Conservation (phyloP, 2,113 vertebrate genomes). For the Grantiella picta region DNA sequence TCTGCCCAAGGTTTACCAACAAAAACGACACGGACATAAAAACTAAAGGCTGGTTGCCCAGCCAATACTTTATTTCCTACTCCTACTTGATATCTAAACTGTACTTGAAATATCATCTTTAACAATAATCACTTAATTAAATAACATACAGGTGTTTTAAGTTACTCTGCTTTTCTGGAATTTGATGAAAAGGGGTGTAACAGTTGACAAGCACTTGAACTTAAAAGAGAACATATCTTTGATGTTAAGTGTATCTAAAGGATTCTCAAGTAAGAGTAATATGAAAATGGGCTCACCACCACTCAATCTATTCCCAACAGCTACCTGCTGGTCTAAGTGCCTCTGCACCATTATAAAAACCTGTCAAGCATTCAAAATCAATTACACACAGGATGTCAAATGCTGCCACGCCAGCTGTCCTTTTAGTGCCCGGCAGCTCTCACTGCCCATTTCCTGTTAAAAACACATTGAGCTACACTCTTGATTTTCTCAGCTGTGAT, state of each 20-base stretch:
- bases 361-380: constrained; percentile 70
- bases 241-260: constrained; percentile 56
- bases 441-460: constrained; percentile 33
- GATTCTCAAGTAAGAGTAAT: constrained; percentile 52
- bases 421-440: not conserved
- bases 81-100: not conserved
- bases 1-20: not conserved
- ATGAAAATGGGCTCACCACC: constrained; percentile 56
- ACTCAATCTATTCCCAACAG: constrained; percentile 67
- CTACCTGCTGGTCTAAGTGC: constrained; percentile 59
- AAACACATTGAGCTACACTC: not conserved
- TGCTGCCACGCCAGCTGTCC: constrained; percentile 65
- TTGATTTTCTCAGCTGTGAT: constrained; percentile 3
- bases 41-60: not conserved
- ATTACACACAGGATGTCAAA: constrained; percentile 67
- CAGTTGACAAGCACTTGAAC: not conserved
- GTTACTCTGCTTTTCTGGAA: not conserved
- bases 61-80: not conserved
- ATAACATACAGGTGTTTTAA: not conserved
- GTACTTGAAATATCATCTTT: not conserved
- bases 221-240: constrained; percentile 40
- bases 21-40: not conserved
- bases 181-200: constrained; percentile 14
- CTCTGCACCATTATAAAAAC: constrained; percentile 52
- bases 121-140: constrained; percentile 16